These are phyloP conservation scores for Parochlus steinenii DNA, from an alignment of 2,888 invertebrate species.

Conservation along the genomic window DNA sequence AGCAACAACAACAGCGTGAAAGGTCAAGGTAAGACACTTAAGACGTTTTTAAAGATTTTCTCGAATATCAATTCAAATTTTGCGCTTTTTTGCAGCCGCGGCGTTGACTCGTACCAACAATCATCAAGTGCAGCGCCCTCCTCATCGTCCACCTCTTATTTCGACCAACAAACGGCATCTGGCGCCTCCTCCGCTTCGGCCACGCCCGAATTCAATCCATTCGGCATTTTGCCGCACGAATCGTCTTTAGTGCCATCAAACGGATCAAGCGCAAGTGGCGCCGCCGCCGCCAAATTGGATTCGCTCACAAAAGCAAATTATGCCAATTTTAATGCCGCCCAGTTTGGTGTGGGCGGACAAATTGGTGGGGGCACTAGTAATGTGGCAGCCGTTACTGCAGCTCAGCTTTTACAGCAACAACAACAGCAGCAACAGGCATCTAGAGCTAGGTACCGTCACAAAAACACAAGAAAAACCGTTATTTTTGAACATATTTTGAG, in stretches of 20 bases:
- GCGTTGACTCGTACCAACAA: slow-evolving; percentile 16
- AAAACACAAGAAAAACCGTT: slow-evolving; percentile 33
- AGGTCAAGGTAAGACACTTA: neutral
- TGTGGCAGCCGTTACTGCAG: slow-evolving; percentile 17
- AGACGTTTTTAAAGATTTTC: slow-evolving; percentile 25
- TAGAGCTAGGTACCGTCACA: slow-evolving; percentile 24
- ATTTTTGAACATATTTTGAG: no score
- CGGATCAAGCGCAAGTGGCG: slow-evolving; percentile 24
- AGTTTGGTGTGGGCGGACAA: slow-evolving; percentile 6
- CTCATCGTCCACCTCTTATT: slow-evolving; percentile 3
- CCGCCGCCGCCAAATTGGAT: slow-evolving; percentile 37
- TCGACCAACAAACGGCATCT: slow-evolving; percentile 8
- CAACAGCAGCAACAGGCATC: slow-evolving; percentile 15
- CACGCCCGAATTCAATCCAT: slow-evolving; percentile 11
- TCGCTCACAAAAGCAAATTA: slow-evolving; percentile 24
- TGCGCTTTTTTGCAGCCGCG: slow-evolving; percentile 35
- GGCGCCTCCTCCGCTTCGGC: slow-evolving; percentile 10
- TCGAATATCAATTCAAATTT: slow-evolving; percentile 44
- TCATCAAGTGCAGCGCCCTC: slow-evolving; percentile 21
- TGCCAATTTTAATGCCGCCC: slow-evolving; percentile 10
- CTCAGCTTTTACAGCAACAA: slow-evolving; percentile 24
- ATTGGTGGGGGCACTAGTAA: slow-evolving; percentile 11
- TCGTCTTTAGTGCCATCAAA: slow-evolving; percentile 15
- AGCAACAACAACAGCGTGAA: slow-evolving; percentile 13
- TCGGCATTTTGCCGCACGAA: slow-evolving; percentile 15